These are phyloP conservation scores for Polymixis lichenea DNA, from an alignment of 2,888 invertebrate genomes.

Conservation along the genomic window DNA sequence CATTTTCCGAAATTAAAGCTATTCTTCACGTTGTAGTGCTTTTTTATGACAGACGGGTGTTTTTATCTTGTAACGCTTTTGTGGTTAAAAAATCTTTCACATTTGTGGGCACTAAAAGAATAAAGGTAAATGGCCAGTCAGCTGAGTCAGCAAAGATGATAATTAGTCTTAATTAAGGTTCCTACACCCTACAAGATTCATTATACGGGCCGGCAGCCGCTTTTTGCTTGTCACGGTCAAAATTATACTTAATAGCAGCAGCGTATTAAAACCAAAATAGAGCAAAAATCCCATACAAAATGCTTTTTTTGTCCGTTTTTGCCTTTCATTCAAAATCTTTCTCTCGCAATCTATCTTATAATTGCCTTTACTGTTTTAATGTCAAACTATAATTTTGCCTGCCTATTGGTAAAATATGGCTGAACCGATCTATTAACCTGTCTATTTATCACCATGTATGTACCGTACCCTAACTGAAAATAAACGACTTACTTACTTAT, in stretches of 20 bases:
- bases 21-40: not conserved
- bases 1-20: not conserved
- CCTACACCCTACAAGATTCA: not conserved
- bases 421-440: too few species aligned
- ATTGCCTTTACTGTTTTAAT: too few species aligned
- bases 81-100: not conserved
- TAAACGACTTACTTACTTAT: too few species aligned
- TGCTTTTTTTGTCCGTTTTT: not conserved
- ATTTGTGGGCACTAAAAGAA: not conserved
- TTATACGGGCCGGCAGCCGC: not conserved
- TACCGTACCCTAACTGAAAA: too few species aligned
- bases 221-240: not conserved
- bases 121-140: not conserved
- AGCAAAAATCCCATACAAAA: too few species aligned
- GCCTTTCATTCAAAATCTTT: not conserved
- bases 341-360: too few species aligned
- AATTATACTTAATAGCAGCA: not conserved
- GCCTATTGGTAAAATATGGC: too few species aligned
- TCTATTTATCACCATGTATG: too few species aligned
- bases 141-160: not conserved
- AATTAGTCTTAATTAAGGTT: not conserved
- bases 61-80: too few species aligned
- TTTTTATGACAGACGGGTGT: too few species aligned
- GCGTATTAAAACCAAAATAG: not conserved
- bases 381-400: too few species aligned